Percentiles rank a stretch among this genome's conserved stretches.
Conservation (phyloP, 2,113 vertebrate genomes). For the Melanostigma gelatinosum region DNA sequence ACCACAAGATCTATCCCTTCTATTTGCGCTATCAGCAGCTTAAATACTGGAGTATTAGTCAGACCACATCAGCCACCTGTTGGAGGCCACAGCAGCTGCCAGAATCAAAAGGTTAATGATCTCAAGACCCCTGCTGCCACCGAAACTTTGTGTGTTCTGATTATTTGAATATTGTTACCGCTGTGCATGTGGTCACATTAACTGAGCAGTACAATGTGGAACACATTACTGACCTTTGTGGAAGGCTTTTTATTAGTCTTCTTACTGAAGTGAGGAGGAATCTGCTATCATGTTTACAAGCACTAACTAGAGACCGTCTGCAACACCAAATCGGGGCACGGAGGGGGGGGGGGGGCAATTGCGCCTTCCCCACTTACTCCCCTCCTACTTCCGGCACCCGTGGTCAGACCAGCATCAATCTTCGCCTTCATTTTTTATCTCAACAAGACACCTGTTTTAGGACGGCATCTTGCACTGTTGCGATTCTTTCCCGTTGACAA, state of each 20-base stretch:
- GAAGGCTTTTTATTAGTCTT: neutral
- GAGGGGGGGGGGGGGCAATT: neutral
- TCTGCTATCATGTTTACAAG: neutral
- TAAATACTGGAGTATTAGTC: constrained; percentile 14
- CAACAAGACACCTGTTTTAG: neutral
- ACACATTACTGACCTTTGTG: constrained; percentile 42
- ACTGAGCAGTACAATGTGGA: constrained; percentile 1
- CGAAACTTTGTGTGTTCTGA: constrained; percentile 20
- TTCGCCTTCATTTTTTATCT: neutral
- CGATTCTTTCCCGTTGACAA: neutral
- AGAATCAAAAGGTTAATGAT: constrained; percentile 67
- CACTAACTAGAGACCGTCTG: neutral
- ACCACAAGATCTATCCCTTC: neutral
- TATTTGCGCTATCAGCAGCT: constrained; percentile 12
- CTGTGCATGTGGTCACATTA: constrained; percentile 15
- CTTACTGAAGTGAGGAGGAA: neutral
- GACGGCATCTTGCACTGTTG: neutral
- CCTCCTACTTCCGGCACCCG: neutral
- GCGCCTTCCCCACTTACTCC: neutral
- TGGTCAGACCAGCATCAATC: neutral
- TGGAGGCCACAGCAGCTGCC: constrained; percentile 41
- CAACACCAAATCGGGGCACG: neutral
- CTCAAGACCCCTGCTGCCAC: constrained; percentile 33
- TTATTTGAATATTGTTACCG: constrained; percentile 34
- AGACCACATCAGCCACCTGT: constrained; percentile 28